phyloP scores from a whole-genome alignment of 2,888 invertebrate genomes.

The Polymixis flavicincta region DNA sequence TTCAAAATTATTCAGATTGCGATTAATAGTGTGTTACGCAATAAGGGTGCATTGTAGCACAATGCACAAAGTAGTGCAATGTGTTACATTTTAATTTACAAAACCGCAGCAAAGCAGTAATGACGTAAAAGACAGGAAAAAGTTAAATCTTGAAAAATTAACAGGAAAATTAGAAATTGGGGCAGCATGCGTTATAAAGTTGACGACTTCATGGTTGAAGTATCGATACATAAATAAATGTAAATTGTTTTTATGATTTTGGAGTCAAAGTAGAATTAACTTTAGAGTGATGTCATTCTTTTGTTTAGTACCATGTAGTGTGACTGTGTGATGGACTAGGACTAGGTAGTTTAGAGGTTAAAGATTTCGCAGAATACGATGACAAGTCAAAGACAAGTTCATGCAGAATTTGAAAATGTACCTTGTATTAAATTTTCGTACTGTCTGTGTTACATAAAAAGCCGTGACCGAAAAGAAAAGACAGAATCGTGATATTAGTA shows the following conservation, averaged over 20 bases:
- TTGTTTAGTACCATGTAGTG: background rate
- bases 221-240: background rate
- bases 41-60: too few species aligned
- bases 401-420: background rate
- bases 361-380: background rate
- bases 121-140: constrained; percentile 17
- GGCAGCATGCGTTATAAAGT: background rate
- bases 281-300: background rate
- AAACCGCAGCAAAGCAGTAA: constrained; percentile 26
- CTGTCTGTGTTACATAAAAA: constrained; percentile 2
- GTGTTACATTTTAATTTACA: background rate
- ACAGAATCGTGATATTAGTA: constrained; percentile 12
- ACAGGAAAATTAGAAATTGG: constrained; percentile 19
- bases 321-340: background rate
- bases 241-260: background rate
- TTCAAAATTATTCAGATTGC: too few species aligned
- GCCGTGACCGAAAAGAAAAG: background rate
- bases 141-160: constrained; percentile 31
- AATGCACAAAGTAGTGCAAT: background rate
- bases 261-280: background rate
- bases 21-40: too few species aligned
- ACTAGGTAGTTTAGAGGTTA: too few species aligned
- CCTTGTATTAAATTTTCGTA: background rate
- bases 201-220: background rate
- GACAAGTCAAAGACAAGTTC: background rate